Base-by-base conservation (phyloP, 2,797 vertebrate species). In the Chaetodon trifasciatus region DNA sequence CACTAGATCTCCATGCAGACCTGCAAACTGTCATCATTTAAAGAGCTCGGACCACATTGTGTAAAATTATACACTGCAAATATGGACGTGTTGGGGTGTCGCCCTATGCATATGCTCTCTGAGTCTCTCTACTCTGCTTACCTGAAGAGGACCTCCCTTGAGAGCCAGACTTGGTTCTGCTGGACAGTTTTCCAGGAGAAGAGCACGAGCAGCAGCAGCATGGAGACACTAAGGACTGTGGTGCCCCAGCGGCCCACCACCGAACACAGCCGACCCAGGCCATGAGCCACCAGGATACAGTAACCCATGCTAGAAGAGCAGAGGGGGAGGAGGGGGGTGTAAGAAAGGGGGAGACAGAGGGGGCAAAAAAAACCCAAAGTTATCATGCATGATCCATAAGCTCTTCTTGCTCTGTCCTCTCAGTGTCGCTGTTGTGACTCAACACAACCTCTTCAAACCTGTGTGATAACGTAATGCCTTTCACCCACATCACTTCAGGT, bases 121-220 rank as follows among this genome's bases (percentile, higher is more conserved):
- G 4, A 32, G 12, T 35, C 12, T 13, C 3, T n/a, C 19, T 52
- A 1, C 44, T 15, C 35, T 44, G 8, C 66, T 84, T 75, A 99
- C 98, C 97, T 97, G 96, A 99, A 99, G 3, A 99, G 96, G 16
- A 97, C 96, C 90, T 99, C 98, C 81, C 98, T 95, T 5, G 98
- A 99, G 23, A 97, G 95, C 98, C 98, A 99, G 79, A 97, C 96
- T 60, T 97, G 96, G 3, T 98, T 99, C 95, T 99, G 98, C 71
- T 96, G 96, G 87, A 99, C 91, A 0, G 97, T 98, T 86, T 98
- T 99, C 96, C 97, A 98, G 44, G 97, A 98, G 92, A 98, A 98
- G 8, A 99, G 95, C 72, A 99, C 91, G 15, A 98, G 90, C 28
- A 99, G 94, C 79, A 98, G 87, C 78, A 97, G 92, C 73, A 95